These are phyloP conservation scores for Andrena haemorrhoa DNA, from an alignment of 2,888 invertebrate genomes.

Conservation along the genomic window DNA sequence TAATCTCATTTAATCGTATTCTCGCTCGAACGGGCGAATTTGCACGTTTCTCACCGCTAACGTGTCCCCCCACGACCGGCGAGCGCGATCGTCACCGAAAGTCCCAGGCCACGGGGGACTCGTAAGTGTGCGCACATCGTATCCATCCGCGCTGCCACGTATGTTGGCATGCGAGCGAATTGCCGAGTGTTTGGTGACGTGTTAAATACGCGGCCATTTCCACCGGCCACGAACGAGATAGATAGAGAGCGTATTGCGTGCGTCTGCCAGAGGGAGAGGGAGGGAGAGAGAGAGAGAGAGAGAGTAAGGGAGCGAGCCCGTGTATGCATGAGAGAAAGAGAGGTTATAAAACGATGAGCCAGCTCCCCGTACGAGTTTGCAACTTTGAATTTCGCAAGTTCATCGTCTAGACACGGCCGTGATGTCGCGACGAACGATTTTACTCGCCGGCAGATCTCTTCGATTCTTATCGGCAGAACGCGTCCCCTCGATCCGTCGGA, in stretches of 20 bases:
- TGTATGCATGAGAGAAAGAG: background rate
- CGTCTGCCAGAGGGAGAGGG: constrained; percentile 5
- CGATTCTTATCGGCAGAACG: background rate
- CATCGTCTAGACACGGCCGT: background rate
- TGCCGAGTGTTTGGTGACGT: constrained; percentile 78
- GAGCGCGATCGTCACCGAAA: constrained; percentile 13
- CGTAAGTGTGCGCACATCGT: constrained; percentile 55
- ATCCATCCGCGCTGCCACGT: constrained; percentile 63
- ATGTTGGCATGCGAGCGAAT: constrained; percentile 59
- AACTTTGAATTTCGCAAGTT: constrained; percentile 36
- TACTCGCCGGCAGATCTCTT: constrained; percentile 1
- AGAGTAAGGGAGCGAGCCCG: constrained; percentile 6
- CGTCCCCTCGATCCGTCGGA: background rate
- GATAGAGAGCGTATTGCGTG: constrained; percentile 44
- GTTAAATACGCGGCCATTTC: constrained; percentile 78
- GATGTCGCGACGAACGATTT: background rate
- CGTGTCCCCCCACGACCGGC: constrained; percentile 20
- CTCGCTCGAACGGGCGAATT: constrained; percentile 3
- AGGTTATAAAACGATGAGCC: constrained; percentile 16
- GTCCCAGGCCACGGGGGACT: constrained; percentile 16
- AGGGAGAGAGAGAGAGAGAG: constrained; percentile 17
- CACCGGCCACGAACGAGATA: constrained; percentile 59
- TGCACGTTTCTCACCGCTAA: background rate
- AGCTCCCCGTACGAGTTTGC: constrained; percentile 2
- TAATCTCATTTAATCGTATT: constrained; percentile 6